Evolutionary conservation across 1,140 invertebrate genomes (phyloP).

Genomic region (Brachionus paranguensis): DNA sequence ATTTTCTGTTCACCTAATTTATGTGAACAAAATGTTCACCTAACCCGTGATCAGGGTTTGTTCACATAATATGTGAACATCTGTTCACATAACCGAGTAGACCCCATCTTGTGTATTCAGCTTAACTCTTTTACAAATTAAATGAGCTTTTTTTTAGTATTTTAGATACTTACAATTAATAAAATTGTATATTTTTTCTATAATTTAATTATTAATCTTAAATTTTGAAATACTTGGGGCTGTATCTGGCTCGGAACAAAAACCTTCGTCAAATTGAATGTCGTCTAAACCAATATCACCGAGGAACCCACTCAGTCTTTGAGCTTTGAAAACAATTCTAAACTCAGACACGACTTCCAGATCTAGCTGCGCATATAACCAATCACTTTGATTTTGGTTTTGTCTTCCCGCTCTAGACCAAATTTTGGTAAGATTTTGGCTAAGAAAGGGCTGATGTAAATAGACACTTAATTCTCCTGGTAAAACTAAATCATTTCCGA

Average conservation of each 20-base stretch:
- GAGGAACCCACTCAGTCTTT: neutral
- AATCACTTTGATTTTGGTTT: neutral
- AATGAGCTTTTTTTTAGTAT: too few relatives aligned
- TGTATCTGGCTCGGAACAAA: neutral
- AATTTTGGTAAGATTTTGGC: neutral
- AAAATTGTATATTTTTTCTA: neutral
- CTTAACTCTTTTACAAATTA: too few relatives aligned
- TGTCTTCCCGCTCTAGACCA: conserved; percentile 30
- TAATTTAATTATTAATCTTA: neutral
- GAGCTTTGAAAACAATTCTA: neutral
- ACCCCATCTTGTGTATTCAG: too few relatives aligned
- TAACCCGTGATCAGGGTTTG: too few relatives aligned
- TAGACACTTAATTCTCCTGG: neutral
- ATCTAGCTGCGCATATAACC: neutral
- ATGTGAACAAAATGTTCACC: too few relatives aligned
- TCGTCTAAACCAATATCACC: conserved; percentile 19
- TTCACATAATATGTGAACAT: too few relatives aligned
- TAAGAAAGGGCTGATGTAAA: neutral
- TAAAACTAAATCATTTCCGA: neutral
- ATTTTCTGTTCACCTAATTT: too few relatives aligned
- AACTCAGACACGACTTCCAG: neutral
- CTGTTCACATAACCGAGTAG: too few relatives aligned
- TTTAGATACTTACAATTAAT: too few relatives aligned
- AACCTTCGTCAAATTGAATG: neutral
- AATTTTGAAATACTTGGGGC: neutral